phyloP scores from a whole-genome alignment of 2,888 invertebrate genomes.

The Incurvaria masculella region DNA sequence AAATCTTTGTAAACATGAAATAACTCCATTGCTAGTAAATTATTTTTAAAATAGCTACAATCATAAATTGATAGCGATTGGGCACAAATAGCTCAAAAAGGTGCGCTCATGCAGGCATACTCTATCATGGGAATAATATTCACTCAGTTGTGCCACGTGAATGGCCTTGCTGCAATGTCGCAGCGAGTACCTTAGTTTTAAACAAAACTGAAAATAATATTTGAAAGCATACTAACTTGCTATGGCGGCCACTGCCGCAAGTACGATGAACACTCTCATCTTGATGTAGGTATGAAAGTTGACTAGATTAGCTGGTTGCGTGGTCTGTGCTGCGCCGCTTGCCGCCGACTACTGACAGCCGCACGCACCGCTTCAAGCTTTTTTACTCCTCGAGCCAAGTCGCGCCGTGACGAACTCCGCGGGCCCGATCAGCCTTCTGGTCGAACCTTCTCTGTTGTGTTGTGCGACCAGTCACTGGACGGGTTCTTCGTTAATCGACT shows the following conservation, averaged over 20 bases:
- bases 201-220: background rate
- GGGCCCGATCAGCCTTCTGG: too few relatives aligned
- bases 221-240: conserved; percentile 39
- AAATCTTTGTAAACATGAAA: too few relatives aligned
- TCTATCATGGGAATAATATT: background rate
- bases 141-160: background rate
- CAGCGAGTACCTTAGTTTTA: background rate
- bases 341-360: too few relatives aligned
- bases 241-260: conserved; percentile 42
- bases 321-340: too few relatives aligned
- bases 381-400: too few relatives aligned
- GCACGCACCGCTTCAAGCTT: too few relatives aligned
- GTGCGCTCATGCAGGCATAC: background rate
- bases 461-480: too few relatives aligned
- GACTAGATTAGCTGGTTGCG: too few relatives aligned
- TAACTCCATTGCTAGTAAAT: too few relatives aligned
- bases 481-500: too few relatives aligned
- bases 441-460: too few relatives aligned
- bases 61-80: background rate
- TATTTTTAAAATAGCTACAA: conserved; percentile 7
- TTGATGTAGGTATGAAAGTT: conserved; percentile 20
- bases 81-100: background rate
- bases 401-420: too few relatives aligned
- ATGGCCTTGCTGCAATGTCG: background rate
- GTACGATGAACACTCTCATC: conserved; percentile 54